Conservation (phyloP, 2,888 invertebrate genomes). For the Nasonovia ribisnigri region DNA sequence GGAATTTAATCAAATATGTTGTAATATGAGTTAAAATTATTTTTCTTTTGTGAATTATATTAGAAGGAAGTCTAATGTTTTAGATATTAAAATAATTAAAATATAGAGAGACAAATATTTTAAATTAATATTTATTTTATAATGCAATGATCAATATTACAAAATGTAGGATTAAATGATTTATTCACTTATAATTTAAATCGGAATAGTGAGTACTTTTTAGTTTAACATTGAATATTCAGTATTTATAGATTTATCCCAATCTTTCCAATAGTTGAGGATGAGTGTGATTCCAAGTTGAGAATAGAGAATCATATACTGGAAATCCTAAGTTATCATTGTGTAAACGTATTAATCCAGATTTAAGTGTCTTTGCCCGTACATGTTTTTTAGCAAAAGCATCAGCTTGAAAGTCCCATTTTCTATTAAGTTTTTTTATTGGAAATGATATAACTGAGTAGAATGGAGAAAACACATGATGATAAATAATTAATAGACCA, state of each 20-base stretch:
- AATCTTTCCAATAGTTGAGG: constrained; percentile 95
- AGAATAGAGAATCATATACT: constrained; percentile 91
- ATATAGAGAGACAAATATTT: too few relatives aligned
- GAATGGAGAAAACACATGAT: constrained; percentile 93
- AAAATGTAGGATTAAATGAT: too few relatives aligned
- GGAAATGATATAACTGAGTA: constrained; percentile 88
- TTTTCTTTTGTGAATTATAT: too few relatives aligned
- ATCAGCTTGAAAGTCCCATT: constrained; percentile 97
- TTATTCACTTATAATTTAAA: too few relatives aligned
- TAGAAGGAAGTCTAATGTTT: too few relatives aligned
- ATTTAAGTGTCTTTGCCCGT: constrained; percentile 81
- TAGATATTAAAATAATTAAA: too few relatives aligned
- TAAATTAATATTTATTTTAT: too few relatives aligned
- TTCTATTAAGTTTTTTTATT: constrained; percentile 86
- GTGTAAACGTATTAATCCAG: constrained; percentile 92
- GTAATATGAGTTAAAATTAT: too few relatives aligned
- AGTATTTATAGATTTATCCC: constrained; percentile 75
- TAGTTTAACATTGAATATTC: constrained; percentile 32
- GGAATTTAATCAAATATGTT: too few relatives aligned
- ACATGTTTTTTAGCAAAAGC: constrained; percentile 86
- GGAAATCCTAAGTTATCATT: constrained; percentile 97
- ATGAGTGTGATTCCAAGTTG: constrained; percentile 96
- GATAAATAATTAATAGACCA: constrained; percentile 87
- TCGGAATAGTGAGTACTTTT: constrained; percentile 3
- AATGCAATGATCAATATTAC: too few relatives aligned